phyloP scores from a whole-genome alignment of 1,140 invertebrate genomes.

The Drosophila ercepeae region DNA sequence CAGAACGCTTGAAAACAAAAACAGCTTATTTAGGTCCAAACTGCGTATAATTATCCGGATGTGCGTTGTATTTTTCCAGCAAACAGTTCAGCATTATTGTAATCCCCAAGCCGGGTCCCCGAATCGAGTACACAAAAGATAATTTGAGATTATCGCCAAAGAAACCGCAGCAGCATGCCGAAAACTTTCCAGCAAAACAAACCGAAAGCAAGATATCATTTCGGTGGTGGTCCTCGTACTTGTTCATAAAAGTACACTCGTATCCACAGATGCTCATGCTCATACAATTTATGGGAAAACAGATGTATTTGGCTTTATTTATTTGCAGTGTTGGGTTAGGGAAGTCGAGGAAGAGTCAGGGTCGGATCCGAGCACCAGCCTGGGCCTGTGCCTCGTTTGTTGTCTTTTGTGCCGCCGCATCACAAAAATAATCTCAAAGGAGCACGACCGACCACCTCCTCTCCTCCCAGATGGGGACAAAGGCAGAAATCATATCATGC shows the following conservation, averaged over 20 bases:
- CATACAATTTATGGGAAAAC: constrained; percentile 76
- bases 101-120: constrained; percentile 1
- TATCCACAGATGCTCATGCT: constrained; percentile 36
- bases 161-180: constrained; percentile 37
- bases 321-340: constrained; percentile 39
- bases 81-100: constrained; percentile 31
- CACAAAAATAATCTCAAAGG: constrained; percentile 71
- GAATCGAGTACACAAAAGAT: constrained; percentile 25
- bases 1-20: constrained; percentile 1
- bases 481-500: constrained; percentile 77
- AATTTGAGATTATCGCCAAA: constrained; percentile 47
- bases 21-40: background rate
- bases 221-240: constrained; percentile 21
- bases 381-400: constrained; percentile 18
- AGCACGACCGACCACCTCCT: constrained; percentile 20
- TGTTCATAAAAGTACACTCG: constrained; percentile 43
- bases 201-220: constrained; percentile 47
- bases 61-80: constrained; percentile 1
- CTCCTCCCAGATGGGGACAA: constrained; percentile 41
- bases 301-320: constrained; percentile 78
- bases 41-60: constrained; percentile 25
- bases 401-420: constrained; percentile 55
- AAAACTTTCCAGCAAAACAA: constrained; percentile 37
- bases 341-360: background rate
- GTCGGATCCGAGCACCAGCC: background rate